Conservation (phyloP, 1,140 invertebrate genomes). For the Oncopodura yosiiana region DNA sequence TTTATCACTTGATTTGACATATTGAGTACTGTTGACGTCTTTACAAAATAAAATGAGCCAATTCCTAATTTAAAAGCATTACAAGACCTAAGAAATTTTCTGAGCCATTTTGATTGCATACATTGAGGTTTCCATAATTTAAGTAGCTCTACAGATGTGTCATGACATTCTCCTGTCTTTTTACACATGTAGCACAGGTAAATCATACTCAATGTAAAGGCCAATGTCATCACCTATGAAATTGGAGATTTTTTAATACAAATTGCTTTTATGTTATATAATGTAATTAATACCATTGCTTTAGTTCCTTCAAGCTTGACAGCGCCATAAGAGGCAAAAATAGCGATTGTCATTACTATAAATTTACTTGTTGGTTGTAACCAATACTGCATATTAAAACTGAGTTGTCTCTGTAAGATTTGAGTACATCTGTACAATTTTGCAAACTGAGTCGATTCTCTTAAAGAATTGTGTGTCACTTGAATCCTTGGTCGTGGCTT, state of each 20-base stretch:
- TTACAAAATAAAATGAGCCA: slow-evolving; percentile 4
- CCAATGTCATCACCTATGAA: neutral
- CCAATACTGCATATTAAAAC: neutral
- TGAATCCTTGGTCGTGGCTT: no score
- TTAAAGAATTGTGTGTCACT: neutral
- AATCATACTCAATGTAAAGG: neutral
- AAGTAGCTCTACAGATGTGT: neutral
- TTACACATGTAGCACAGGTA: neutral
- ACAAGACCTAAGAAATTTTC: neutral
- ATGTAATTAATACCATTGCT: slow-evolving; percentile 6
- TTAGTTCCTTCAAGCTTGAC: neutral
- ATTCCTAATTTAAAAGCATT: neutral
- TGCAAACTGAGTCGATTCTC: neutral
- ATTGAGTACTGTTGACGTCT: slow-evolving; percentile 3
- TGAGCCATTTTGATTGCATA: neutral
- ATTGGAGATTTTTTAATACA: neutral
- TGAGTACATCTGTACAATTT: slow-evolving; percentile 1
- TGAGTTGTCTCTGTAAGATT: neutral
- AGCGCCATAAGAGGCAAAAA: slow-evolving; percentile 5
- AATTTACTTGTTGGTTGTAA: slow-evolving; percentile 5
- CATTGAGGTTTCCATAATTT: neutral
- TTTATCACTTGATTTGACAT: neutral
- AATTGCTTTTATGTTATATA: neutral
- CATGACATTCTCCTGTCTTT: neutral
- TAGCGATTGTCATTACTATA: neutral